Evolutionary conservation across 2,797 vertebrate species (phyloP).

Genomic region (Manis javanica): DNA sequence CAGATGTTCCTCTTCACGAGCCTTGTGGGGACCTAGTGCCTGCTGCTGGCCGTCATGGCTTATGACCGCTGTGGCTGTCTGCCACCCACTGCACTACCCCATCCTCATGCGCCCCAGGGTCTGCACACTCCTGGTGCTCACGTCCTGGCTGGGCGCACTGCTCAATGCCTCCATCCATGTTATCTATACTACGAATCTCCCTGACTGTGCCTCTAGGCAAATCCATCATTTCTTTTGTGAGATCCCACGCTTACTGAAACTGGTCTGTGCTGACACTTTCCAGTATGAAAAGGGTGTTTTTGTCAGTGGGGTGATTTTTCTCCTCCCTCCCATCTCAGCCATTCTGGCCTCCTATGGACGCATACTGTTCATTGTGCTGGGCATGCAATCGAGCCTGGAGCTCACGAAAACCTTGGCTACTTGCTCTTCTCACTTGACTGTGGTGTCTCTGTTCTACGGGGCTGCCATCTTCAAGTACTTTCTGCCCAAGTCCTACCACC

Average conservation of each 20-base stretch:
- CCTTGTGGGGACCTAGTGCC: not conserved
- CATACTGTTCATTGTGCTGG: too few species aligned
- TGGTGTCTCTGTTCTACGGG: not conserved
- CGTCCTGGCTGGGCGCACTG: too few species aligned
- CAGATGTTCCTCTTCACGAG: not conserved
- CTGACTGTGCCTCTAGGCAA: not conserved
- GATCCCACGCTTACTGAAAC: not conserved
- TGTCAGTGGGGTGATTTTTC: not conserved
- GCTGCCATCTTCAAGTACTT: not conserved
- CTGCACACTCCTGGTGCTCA: too few species aligned
- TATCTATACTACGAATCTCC: not conserved
- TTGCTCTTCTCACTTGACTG: not conserved
- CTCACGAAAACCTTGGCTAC: not conserved
- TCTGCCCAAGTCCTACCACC: not conserved
- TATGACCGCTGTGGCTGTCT: too few species aligned
- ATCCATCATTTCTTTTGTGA: not conserved
- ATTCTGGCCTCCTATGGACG: not conserved
- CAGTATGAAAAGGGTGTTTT: not conserved
- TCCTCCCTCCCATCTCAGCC: not conserved
- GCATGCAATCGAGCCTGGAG: too few species aligned
- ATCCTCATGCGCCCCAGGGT: too few species aligned
- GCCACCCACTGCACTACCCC: too few species aligned
- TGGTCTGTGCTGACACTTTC: not conserved
- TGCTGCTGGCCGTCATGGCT: not conserved
- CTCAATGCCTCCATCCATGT: not conserved